Evolutionary conservation across 2,797 vertebrate genomes (phyloP).

Genomic region (Chelonia mydas): DNA sequence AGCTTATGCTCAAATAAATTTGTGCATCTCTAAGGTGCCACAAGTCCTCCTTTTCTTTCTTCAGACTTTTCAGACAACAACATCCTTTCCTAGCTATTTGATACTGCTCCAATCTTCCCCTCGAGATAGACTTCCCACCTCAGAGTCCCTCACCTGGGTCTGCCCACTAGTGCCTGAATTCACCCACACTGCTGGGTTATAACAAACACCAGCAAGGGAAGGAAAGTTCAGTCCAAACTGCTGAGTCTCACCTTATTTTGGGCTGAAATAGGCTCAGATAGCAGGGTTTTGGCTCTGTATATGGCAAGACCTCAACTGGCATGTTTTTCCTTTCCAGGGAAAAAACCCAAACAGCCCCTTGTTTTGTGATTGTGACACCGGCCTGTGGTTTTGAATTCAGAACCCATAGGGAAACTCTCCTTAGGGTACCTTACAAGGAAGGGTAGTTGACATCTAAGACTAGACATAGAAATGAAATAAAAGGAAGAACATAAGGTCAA

Average conservation of each 20-base stretch:
- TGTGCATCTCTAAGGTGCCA: too few species aligned
- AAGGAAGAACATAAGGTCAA: not conserved
- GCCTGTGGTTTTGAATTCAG: not conserved
- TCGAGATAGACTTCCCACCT: fast-evolving
- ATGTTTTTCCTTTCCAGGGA: not conserved
- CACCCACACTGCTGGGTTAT: not conserved
- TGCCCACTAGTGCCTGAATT: not conserved
- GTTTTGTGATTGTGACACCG: not conserved
- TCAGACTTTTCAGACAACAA: not conserved
- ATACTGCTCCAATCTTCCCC: not conserved
- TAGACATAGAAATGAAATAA: not conserved
- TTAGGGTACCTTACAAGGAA: not conserved
- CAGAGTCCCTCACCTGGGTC: not conserved
- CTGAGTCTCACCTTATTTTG: not conserved
- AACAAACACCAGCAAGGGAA: not conserved
- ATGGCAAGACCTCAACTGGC: not conserved
- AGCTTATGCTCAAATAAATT: too few species aligned
- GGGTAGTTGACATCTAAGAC: not conserved
- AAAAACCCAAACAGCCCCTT: not conserved
- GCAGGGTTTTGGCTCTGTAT: not conserved
- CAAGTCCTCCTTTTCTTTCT: too few species aligned
- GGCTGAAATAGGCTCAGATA: not conserved
- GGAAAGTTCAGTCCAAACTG: not conserved
- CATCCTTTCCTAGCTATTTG: not conserved
- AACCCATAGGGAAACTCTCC: not conserved